phyloP scores from a whole-genome alignment of 2,113 vertebrate species.

The Phrynosoma platyrhinos region DNA sequence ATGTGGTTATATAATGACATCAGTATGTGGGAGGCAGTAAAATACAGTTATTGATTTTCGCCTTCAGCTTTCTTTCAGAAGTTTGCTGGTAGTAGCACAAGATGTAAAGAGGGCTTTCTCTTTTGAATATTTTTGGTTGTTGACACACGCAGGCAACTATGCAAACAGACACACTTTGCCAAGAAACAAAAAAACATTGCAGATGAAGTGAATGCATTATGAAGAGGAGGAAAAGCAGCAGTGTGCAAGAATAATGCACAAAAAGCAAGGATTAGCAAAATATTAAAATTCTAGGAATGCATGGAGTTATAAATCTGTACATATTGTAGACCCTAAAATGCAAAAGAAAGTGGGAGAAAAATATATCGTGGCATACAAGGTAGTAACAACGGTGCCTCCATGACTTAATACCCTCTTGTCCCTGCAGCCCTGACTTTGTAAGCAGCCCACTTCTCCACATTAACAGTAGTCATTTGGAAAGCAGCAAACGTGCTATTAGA shows the following conservation, averaged over 20 bases:
- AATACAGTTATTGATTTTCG: conserved; percentile 75
- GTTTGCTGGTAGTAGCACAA: conserved; percentile 75
- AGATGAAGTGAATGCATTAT: neutral
- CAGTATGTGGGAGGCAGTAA: conserved; percentile 58
- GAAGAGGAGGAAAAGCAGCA: conserved; percentile 24
- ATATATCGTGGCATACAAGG: conserved; percentile 76
- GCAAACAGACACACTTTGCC: neutral
- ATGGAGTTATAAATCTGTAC: conserved; percentile 47
- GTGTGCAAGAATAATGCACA: neutral
- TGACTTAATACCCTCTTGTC: conserved; percentile 85
- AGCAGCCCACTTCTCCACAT: conserved; percentile 90
- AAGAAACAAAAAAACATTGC: neutral
- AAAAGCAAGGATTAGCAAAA: conserved; percentile 39
- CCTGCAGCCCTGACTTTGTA: conserved; percentile 87
- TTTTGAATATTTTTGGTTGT: conserved; percentile 62
- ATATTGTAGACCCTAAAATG: conserved; percentile 59
- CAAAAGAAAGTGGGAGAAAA: conserved; percentile 66
- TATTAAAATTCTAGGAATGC: conserved; percentile 36
- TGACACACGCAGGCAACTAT: neutral
- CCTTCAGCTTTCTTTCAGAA: conserved; percentile 76
- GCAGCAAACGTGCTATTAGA: conserved; percentile 99
- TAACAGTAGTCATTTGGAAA: conserved; percentile 92
- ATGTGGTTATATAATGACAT: conserved; percentile 52
- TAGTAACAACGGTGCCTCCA: conserved; percentile 81
- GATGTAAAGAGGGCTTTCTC: conserved; percentile 65